Conservation (phyloP, 1,140 invertebrate species). For the Lethrus apterus region DNA sequence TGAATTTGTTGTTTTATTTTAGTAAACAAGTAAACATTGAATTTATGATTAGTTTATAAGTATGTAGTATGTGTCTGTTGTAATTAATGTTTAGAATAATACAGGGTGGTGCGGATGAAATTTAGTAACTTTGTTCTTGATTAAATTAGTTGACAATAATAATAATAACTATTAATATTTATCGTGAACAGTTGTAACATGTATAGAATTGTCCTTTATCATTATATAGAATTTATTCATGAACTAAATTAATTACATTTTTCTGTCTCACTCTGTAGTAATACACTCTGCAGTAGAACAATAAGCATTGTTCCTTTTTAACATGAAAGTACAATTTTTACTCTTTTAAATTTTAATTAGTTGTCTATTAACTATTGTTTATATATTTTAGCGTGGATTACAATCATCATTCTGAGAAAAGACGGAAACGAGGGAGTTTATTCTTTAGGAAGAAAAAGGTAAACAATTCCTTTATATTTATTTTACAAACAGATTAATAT, state of each 20-base stretch:
- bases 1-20: constrained; percentile 1
- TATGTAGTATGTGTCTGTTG: too few species aligned
- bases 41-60: neutral
- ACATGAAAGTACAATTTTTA: neutral
- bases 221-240: too few species aligned
- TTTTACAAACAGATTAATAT: neutral
- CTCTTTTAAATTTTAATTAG: neutral
- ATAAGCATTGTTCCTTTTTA: neutral
- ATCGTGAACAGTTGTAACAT: too few species aligned
- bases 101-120: too few species aligned
- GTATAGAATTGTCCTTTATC: too few species aligned
- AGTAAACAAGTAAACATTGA: neutral
- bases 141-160: too few species aligned
- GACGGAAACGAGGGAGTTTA: constrained; percentile 76
- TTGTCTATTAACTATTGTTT: constrained; percentile 10
- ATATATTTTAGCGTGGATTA: constrained; percentile 53
- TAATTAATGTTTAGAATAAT: too few species aligned
- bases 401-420: constrained; percentile 72
- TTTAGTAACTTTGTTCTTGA: too few species aligned
- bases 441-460: constrained; percentile 87
- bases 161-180: too few species aligned
- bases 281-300: neutral
- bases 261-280: too few species aligned
- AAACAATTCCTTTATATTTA: constrained; percentile 23
- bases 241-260: too few species aligned